These are phyloP conservation scores for Bovichtus diacanthus DNA, from an alignment of 2,797 vertebrate species.

Conservation along the genomic window DNA sequence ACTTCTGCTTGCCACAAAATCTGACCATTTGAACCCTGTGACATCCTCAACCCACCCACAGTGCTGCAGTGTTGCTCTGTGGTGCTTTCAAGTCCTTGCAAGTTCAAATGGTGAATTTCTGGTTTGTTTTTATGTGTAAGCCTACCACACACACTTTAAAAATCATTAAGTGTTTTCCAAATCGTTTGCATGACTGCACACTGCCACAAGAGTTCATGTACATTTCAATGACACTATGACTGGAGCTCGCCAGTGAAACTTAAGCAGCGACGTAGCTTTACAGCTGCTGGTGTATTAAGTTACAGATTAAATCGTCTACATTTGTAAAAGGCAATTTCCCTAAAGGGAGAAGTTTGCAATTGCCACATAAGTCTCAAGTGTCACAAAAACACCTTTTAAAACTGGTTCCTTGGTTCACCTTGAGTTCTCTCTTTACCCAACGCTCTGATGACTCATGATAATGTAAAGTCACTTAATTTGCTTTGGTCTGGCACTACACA, in stretches of 20 bases:
- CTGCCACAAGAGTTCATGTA: neutral
- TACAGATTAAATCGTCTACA: neutral
- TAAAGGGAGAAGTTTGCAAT: neutral
- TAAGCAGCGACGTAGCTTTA: neutral
- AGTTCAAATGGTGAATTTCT: conserved; percentile 41
- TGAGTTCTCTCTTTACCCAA: conserved; percentile 7
- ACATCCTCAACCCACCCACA: conserved; percentile 10
- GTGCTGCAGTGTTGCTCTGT: neutral
- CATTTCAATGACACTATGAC: neutral
- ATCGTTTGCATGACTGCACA: neutral
- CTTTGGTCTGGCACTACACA: conserved; percentile 3
- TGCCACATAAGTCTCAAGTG: neutral
- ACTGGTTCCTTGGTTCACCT: neutral
- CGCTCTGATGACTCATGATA: conserved; percentile 31
- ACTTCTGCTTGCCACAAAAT: neutral
- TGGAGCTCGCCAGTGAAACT: neutral
- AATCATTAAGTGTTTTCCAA: neutral
- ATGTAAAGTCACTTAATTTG: conserved; percentile 25
- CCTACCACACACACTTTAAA: neutral
- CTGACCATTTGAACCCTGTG: conserved; percentile 5
- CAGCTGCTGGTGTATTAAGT: neutral
- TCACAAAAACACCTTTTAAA: neutral
- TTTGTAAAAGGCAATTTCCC: neutral
- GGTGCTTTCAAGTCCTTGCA: conserved; percentile 44
- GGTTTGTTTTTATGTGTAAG: neutral